Conservation (phyloP, 1,140 invertebrate genomes). For the Babylonia areolata region DNA sequence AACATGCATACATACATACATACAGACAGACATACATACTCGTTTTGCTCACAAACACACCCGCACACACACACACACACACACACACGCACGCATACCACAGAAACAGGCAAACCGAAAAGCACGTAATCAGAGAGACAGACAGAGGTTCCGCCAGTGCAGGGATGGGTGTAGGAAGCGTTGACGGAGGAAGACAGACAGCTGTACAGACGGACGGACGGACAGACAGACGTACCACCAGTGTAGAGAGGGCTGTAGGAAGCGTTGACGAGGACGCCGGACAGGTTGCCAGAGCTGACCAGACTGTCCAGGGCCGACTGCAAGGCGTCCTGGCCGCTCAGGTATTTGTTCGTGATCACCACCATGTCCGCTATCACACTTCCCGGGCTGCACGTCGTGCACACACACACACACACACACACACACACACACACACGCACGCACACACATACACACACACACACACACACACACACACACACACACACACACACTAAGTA, state of each 20-base stretch:
- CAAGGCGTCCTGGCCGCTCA: not conserved
- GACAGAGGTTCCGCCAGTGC: too few species aligned
- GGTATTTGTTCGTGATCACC: not conserved
- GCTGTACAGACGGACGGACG: not conserved
- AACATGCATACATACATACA: too few species aligned
- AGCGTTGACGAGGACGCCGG: not conserved
- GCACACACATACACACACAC: not conserved
- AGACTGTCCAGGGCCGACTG: not conserved
- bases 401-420: conserved; percentile 3
- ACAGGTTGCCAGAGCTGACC: not conserved
- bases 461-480: not conserved
- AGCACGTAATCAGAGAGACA: too few species aligned
- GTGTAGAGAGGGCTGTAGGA: not conserved
- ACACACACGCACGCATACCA: too few species aligned
- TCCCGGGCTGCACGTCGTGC: not conserved
- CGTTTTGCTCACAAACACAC: too few species aligned
- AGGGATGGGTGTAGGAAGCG: too few species aligned
- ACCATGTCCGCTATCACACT: not conserved
- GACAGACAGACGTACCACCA: not conserved
- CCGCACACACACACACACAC: too few species aligned
- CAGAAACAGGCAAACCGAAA: too few species aligned
- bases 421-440: not conserved
- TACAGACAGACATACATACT: too few species aligned
- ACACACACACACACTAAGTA: not conserved
- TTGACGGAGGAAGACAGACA: not conserved